Evolutionary conservation across 2,113 vertebrate genomes (phyloP).

Genomic region (Nannospalax galili): DNA sequence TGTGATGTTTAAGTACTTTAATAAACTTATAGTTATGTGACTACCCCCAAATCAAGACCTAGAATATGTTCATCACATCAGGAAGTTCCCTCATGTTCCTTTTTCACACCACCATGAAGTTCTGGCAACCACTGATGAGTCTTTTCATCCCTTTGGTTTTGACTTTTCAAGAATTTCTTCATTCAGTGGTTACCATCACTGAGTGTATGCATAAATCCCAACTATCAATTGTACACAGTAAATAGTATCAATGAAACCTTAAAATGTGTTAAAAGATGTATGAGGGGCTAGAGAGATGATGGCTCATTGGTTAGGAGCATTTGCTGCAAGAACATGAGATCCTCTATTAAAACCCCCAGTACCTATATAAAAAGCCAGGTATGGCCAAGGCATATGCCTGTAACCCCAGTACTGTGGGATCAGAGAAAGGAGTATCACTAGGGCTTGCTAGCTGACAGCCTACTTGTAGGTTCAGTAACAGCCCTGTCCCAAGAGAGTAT

Average conservation of each 20-base stretch:
- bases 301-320: neutral
- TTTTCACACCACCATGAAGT: neutral
- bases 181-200: neutral
- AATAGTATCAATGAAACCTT: neutral
- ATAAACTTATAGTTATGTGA: neutral
- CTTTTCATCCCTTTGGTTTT: neutral
- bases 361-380: neutral
- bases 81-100: neutral
- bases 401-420: neutral
- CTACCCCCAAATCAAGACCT: neutral
- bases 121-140: neutral
- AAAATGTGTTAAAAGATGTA: neutral
- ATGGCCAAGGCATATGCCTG: neutral
- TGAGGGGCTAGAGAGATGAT: neutral
- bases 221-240: neutral
- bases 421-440: neutral
- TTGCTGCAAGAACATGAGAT: neutral
- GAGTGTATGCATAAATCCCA: neutral
- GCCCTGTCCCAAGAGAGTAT: neutral
- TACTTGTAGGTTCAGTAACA: neutral
- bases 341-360: neutral
- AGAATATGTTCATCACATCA: neutral
- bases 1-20: neutral
- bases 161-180: neutral
- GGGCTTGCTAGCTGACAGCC: neutral